Conservation (phyloP, 2,113 vertebrate species). For the Notarius quadriscutis region DNA sequence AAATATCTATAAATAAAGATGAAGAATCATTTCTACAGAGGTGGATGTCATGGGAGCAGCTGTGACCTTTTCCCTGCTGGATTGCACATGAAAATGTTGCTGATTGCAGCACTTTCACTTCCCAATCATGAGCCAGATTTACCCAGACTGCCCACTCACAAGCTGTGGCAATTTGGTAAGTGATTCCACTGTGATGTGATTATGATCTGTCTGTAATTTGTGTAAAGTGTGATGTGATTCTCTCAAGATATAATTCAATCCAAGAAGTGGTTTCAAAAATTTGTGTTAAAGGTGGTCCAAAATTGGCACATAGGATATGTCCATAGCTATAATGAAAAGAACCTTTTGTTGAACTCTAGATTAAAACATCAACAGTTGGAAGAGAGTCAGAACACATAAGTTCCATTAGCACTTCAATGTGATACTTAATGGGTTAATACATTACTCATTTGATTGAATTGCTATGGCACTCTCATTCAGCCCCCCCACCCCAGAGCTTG, state of each 20-base stretch:
- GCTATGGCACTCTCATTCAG: background rate
- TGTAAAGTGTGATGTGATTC: background rate
- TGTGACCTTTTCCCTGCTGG: conserved; percentile 11
- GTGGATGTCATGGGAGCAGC: background rate
- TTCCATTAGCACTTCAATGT: conserved; percentile 26
- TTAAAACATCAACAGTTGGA: conserved; percentile 1
- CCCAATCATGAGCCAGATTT: conserved; percentile 9
- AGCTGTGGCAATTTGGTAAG: conserved; percentile 2
- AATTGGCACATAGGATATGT: background rate
- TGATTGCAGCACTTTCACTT: conserved; percentile 35
- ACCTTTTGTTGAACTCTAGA: background rate
- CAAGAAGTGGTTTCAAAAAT: background rate
- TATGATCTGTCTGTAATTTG: background rate
- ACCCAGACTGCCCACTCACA: background rate
- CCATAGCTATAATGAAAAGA: background rate
- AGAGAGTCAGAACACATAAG: background rate
- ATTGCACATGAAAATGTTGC: conserved; percentile 1
- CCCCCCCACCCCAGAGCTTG: background rate
- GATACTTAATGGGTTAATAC: conserved; percentile 1
- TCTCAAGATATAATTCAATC: background rate
- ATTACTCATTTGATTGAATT: conserved; percentile 9
- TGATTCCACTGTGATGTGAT: background rate
- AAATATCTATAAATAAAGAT: conserved; percentile 1
- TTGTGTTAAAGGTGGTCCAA: conserved; percentile 9
- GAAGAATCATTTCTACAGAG: background rate